Percentiles rank a stretch among this genome's conserved stretches.
Conservation (phyloP, 2,888 invertebrate genomes). For the Morpho achilles region DNA sequence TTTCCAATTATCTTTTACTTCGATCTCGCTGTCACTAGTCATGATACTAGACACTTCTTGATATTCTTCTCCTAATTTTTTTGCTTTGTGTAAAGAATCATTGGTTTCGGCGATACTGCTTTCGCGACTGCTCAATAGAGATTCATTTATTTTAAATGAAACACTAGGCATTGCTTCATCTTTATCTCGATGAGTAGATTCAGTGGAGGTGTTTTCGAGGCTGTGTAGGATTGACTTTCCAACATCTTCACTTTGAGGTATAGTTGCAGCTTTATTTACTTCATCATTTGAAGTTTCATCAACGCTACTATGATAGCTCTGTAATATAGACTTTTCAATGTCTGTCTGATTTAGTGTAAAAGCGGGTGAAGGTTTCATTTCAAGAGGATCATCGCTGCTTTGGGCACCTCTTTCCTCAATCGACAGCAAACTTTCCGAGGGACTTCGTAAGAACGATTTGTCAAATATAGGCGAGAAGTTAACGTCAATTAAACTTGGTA, state of each 20-base stretch:
- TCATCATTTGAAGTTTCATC: slow-evolving; percentile 36
- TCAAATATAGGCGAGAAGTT: slow-evolving; percentile 65
- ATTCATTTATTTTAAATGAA: slow-evolving; percentile 46
- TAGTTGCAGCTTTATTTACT: slow-evolving; percentile 31
- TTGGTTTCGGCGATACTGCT: slow-evolving; percentile 44
- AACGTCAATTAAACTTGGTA: slow-evolving; percentile 53
- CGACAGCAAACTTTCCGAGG: slow-evolving; percentile 46
- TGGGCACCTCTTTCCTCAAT: slow-evolving; percentile 39
- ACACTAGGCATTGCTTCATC: slow-evolving; percentile 33
- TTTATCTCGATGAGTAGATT: slow-evolving; percentile 29
- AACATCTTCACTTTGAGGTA: slow-evolving; percentile 34
- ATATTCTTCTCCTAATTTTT: slow-evolving; percentile 7
- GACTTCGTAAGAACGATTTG: slow-evolving; percentile 61
- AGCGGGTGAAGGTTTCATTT: slow-evolving; percentile 43
- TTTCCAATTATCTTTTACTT: slow-evolving; percentile 41
- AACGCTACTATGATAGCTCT: slow-evolving; percentile 55
- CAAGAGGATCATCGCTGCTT: slow-evolving; percentile 33
- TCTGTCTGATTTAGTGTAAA: slow-evolving; percentile 53
- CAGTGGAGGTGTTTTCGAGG: slow-evolving; percentile 32
- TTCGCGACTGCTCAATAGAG: slow-evolving; percentile 49
- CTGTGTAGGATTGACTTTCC: slow-evolving; percentile 50
- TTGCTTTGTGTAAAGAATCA: slow-evolving; percentile 16
- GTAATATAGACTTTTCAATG: slow-evolving; percentile 54
- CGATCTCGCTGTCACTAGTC: slow-evolving; percentile 64
- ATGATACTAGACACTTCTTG: slow-evolving; percentile 54